Conservation (phyloP, 2,113 vertebrate species). For the Hippocampus guttulatus region DNA sequence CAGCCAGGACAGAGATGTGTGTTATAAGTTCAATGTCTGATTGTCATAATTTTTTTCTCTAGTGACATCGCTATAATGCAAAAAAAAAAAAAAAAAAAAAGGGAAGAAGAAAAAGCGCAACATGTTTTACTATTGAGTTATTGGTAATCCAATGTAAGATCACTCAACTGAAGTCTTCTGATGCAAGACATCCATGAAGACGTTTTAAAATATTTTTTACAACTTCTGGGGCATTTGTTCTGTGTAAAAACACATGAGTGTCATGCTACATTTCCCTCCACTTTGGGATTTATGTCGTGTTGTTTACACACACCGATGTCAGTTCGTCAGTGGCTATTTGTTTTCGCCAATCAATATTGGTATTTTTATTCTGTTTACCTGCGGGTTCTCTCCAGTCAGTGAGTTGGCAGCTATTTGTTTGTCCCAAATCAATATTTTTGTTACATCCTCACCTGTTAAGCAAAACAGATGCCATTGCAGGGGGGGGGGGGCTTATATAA, state of each 20-base stretch:
- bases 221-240: not conserved
- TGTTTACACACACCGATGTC: slow-evolving; percentile 45
- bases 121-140: not conserved
- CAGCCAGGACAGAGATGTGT: not conserved
- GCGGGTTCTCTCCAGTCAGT: slow-evolving; percentile 53
- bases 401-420: slow-evolving; percentile 55
- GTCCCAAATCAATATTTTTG: slow-evolving; percentile 61
- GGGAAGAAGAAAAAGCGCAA: not conserved
- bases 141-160: no score
- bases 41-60: not conserved
- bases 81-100: not conserved
- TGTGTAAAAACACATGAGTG: not conserved
- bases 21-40: not conserved
- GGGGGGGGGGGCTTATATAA: slow-evolving; percentile 50
- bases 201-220: not conserved
- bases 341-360: slow-evolving; percentile 49
- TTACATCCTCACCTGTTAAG: slow-evolving; percentile 58
- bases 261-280: not conserved
- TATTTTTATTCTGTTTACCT: slow-evolving; percentile 56
- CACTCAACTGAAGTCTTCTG: not conserved
- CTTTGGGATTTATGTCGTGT: slow-evolving; percentile 30
- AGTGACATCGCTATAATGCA: not conserved
- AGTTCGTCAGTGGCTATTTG: slow-evolving; percentile 48
- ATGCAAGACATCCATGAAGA: not conserved
- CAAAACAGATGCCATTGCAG: slow-evolving; percentile 52